Percentiles rank a stretch among this genome's conserved stretches.
Conservation (phyloP, 2,113 vertebrate genomes). For the Albula glossodonta region DNA sequence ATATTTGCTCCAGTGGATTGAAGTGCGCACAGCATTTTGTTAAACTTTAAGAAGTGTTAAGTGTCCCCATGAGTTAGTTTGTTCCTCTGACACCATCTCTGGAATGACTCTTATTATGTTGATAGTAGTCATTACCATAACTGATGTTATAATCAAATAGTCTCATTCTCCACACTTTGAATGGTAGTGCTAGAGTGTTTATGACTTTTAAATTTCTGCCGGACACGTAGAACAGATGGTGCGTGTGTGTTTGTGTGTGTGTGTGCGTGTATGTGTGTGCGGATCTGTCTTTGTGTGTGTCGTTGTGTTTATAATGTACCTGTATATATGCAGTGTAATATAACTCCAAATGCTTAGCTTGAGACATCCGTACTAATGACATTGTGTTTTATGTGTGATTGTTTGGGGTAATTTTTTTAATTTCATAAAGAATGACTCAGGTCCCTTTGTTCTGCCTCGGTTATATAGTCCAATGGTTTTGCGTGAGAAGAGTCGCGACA, state of each 20-base stretch:
- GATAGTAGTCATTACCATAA: neutral
- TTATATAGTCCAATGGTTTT: neutral
- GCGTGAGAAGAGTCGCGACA: slow-evolving; percentile 35
- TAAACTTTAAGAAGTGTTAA: neutral
- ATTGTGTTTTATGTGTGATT: slow-evolving; percentile 6
- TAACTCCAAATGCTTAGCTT: neutral
- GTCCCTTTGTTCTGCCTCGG: neutral
- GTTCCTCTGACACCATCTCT: neutral
- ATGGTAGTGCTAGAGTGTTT: neutral
- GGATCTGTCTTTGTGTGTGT: neutral
- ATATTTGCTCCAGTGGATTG: neutral
- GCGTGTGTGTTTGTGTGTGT: too few relatives aligned
- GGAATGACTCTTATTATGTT: neutral
- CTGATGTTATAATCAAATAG: neutral
- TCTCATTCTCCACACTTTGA: neutral
- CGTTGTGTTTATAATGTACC: too few relatives aligned
- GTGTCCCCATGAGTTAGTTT: neutral
- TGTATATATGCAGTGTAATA: neutral
- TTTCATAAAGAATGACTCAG: neutral
- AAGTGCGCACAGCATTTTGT: neutral
- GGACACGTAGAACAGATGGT: neutral
- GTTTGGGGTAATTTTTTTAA: neutral
- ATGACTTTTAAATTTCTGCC: neutral
- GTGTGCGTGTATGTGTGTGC: too few relatives aligned
- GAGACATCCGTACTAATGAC: neutral